These are phyloP conservation scores for Dynastes tityus DNA, from an alignment of 2,888 invertebrate species.

Conservation along the genomic window DNA sequence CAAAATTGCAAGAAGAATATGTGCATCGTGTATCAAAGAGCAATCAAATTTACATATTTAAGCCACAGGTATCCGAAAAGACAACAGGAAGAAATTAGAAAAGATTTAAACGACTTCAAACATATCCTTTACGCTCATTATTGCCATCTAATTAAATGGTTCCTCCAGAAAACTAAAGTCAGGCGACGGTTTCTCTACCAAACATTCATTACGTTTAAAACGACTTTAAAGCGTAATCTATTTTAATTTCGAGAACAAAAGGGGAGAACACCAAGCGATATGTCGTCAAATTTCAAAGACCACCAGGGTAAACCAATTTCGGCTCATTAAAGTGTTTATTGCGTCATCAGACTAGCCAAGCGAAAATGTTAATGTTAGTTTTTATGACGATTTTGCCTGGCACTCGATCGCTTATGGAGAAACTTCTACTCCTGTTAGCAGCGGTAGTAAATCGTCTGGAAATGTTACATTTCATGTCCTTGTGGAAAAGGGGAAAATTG, in stretches of 20 bases:
- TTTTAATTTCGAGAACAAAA: constrained; percentile 34
- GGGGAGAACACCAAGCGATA: constrained; percentile 2
- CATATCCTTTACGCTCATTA: not conserved
- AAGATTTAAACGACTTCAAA: not conserved
- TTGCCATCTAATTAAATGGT: not conserved
- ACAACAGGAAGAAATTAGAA: not conserved
- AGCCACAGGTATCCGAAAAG: too few relatives aligned
- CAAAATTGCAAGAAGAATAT: too few relatives aligned
- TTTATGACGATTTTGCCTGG: constrained; percentile 20
- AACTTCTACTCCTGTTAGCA: constrained; percentile 17
- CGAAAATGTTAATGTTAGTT: constrained; percentile 39
- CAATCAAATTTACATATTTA: too few relatives aligned
- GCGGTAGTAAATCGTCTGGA: constrained; percentile 13
- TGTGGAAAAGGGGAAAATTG: not conserved
- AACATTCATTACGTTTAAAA: not conserved
- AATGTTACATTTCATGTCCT: not conserved
- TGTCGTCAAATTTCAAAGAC: constrained; percentile 40
- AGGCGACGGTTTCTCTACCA: not conserved
- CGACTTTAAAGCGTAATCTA: constrained; percentile 5
- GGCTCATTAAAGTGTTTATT: constrained; percentile 39
- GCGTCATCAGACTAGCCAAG: constrained; percentile 22
- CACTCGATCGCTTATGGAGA: constrained; percentile 11
- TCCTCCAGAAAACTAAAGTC: not conserved
- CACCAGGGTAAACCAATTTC: constrained; percentile 36
- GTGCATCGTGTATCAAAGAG: too few relatives aligned